Evolutionary conservation across 2,113 vertebrate species (phyloP).

Genomic region (Dasyprocta punctata): DNA sequence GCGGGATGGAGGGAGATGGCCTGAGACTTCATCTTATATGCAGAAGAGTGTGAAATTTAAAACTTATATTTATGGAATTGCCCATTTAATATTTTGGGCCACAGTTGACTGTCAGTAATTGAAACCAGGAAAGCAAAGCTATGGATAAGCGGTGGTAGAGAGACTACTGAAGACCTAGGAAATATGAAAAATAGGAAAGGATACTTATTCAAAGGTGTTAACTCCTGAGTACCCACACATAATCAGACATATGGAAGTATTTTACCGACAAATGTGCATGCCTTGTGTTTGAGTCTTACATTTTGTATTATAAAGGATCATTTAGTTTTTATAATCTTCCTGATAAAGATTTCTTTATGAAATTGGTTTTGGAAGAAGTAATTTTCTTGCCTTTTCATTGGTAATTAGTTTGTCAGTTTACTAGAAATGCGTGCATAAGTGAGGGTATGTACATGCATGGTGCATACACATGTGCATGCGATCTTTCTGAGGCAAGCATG

Average conservation of each 20-base stretch:
- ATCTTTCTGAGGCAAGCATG: not conserved
- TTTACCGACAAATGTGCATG: not conserved
- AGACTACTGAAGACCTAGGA: not conserved
- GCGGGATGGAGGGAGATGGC: not conserved
- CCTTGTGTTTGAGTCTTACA: not conserved
- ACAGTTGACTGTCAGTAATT: not conserved
- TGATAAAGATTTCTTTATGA: constrained; percentile 1
- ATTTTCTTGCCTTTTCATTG: constrained; percentile 25
- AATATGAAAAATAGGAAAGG: not conserved
- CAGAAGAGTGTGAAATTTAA: not conserved
- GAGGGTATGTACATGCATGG: not conserved
- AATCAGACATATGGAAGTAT: not conserved
- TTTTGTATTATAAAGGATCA: constrained; percentile 29
- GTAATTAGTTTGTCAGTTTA: not conserved
- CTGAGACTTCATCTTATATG: not conserved
- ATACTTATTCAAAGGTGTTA: not conserved
- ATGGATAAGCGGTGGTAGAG: not conserved
- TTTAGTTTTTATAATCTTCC: constrained; percentile 28
- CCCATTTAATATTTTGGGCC: not conserved
- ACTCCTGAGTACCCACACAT: not conserved
- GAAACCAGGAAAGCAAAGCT: not conserved
- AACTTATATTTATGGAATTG: not conserved
- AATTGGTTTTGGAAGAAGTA: not conserved
- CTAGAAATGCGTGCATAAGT: not conserved
- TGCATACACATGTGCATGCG: not conserved